These are phyloP conservation scores for Pterobdella sp. DNA, from an alignment of 2,888 invertebrate genomes.

Conservation along the genomic window DNA sequence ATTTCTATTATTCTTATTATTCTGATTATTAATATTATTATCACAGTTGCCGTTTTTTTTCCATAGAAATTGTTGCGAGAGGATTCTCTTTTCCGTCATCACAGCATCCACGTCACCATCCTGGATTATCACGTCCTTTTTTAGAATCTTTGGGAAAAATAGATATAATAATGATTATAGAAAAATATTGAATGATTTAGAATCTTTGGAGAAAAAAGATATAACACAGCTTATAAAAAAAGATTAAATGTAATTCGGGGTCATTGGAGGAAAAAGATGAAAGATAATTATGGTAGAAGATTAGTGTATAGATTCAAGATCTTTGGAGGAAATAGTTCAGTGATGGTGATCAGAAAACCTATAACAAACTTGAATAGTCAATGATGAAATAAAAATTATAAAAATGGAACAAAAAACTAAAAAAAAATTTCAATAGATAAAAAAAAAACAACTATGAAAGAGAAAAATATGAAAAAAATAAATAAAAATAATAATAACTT, in stretches of 20 bases:
- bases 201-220: not conserved
- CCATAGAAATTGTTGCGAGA: constrained; percentile 85
- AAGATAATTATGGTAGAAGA: not conserved
- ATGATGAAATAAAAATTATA: not conserved
- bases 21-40: not conserved
- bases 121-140: constrained; percentile 98
- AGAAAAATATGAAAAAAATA: not conserved
- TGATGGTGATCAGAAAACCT: not conserved
- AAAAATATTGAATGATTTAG: not conserved
- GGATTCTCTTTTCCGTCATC: constrained; percentile 96
- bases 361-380: not conserved
- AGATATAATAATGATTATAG: no score
- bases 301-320: not conserved
- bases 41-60: not conserved
- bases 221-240: no score
- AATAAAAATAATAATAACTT: constrained; percentile 66
- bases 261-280: no score
- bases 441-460: not conserved
- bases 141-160: constrained; percentile 66
- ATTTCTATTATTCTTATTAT: not conserved
- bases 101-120: constrained; percentile 97
- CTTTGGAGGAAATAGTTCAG: not conserved
- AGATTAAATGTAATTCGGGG: no score
- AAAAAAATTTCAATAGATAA: not conserved
- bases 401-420: not conserved